A percentile compares a stretch with the other conserved stretches of the same genome.
phyloP scores from a whole-genome alignment of 2,888 invertebrate species.

The Hirtodrosophila duncani region DNA sequence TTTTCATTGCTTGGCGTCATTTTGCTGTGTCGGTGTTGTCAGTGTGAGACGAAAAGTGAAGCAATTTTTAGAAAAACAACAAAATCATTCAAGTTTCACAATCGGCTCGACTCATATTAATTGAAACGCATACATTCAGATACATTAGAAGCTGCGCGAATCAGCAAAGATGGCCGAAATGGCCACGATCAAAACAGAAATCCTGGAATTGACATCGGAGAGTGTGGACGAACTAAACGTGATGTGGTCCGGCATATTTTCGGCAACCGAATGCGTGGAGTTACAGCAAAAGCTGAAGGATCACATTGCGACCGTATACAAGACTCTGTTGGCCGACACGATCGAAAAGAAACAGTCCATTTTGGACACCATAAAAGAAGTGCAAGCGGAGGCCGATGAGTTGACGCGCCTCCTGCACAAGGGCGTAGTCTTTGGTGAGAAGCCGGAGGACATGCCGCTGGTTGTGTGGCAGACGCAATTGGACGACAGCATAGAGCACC shows the following conservation, averaged over 20 bases:
- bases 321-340: conserved; percentile 83
- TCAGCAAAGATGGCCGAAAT: no score
- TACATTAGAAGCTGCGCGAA: no score
- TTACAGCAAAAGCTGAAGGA: conserved; percentile 66
- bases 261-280: conserved; percentile 56
- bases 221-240: conserved; percentile 55
- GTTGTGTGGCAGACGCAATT: conserved; percentile 81
- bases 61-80: no score
- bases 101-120: no score
- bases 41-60: no score
- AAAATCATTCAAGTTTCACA: no score
- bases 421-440: conserved; percentile 54
- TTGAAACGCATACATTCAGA: no score
- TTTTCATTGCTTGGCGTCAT: no score
- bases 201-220: conserved; percentile 61
- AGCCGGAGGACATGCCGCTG: conserved; percentile 73
- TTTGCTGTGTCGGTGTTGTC: no score
- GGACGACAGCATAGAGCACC: conserved; percentile 81
- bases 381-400: conserved; percentile 67
- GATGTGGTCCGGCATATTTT: conserved; percentile 74
- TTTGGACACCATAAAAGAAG: conserved; percentile 79
- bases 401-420: conserved; percentile 70
- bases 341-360: conserved; percentile 79
- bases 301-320: conserved; percentile 80
- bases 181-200: conserved; percentile 17